These are phyloP conservation scores for Perdita meconis DNA, from an alignment of 2,888 invertebrate genomes.

Conservation along the genomic window DNA sequence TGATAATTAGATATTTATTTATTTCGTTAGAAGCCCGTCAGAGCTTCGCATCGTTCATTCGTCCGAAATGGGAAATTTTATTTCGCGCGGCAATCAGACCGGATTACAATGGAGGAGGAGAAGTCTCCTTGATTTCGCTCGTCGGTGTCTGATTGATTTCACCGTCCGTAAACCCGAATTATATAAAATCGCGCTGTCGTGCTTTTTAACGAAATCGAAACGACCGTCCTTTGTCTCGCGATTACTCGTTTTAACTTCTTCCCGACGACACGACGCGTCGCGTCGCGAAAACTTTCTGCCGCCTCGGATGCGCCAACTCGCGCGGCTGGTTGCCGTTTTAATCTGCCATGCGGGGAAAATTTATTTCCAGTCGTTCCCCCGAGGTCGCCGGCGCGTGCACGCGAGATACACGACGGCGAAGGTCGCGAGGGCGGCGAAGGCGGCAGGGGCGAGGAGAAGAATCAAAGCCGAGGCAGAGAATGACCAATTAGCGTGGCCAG, in stretches of 20 bases:
- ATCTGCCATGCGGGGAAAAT: constrained; percentile 34
- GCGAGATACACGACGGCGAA: constrained; percentile 12
- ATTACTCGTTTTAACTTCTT: constrained; percentile 38
- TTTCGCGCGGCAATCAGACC: background rate
- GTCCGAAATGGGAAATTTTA: background rate
- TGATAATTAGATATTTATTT: constrained; percentile 45
- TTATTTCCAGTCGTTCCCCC: constrained; percentile 34
- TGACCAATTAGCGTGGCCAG: constrained; percentile 71
- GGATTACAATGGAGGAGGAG: background rate
- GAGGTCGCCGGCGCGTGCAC: constrained; percentile 12
- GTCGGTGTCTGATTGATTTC: background rate
- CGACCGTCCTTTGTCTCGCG: background rate
- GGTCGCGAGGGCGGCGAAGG: constrained; percentile 2
- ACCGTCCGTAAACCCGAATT: no score
- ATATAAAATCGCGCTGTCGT: no score
- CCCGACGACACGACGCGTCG: constrained; percentile 24
- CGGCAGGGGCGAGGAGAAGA: constrained; percentile 10
- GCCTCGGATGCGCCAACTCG: constrained; percentile 4
- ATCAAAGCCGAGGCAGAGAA: constrained; percentile 65
- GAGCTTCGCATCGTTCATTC: background rate
- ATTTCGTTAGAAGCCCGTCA: constrained; percentile 33
- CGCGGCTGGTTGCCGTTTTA: constrained; percentile 30
- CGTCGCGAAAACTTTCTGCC: constrained; percentile 8
- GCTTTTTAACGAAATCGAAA: no score
- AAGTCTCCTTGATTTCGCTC: background rate